Evolutionary conservation across 2,797 vertebrate species (phyloP), one percentile per base, ranked within the genome.

Genomic region (Sternotherus odoratus): DNA sequence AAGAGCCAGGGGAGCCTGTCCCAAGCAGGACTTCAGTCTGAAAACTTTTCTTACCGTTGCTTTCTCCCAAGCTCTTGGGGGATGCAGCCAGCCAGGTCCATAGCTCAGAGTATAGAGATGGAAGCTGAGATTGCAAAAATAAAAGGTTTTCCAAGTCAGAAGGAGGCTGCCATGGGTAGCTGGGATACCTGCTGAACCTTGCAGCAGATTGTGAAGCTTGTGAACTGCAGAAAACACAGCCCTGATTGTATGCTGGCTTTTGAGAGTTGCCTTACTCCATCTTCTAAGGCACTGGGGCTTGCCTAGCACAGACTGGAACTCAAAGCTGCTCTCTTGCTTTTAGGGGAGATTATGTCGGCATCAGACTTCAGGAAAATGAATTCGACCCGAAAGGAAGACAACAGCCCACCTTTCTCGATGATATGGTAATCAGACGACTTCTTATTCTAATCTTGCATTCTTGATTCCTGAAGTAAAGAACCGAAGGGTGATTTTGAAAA

Each of bases 371-470:
- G 95, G 99, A 99, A 97, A 98, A 98, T 9, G 95, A 97, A 84
- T 99, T 99, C 96, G 99, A 99, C 96, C 98, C 98, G 10, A 98
- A 98, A 93, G 98, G 99, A 91, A 98, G 97, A 97, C 98, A 94
- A 72, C 95, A 97, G 28, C 96, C 97, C 83, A 98, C 98, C 4
- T 94, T 98, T 94, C 97, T 99, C 97, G 99, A 99, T 94, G 98
- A 99, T 69, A 96, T 99, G 98, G 98, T 99, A 98, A 98, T 91
- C 83, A 90, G 63, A 90, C 75, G 23, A 82, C 24, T 92, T 89
- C 36, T 80, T 69, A 30, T 15, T 72, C 6, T 8, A 75, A 21
- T 95, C 79, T n/a, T 83, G 49, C 79, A 51, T 75, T 80, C 66
- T 60, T 93, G 88, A 28, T 69, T 87, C 17, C 49, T 77, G 19